Evolutionary conservation across 1,140 invertebrate species (phyloP).

Genomic region (Polypedilum vanderplanki): DNA sequence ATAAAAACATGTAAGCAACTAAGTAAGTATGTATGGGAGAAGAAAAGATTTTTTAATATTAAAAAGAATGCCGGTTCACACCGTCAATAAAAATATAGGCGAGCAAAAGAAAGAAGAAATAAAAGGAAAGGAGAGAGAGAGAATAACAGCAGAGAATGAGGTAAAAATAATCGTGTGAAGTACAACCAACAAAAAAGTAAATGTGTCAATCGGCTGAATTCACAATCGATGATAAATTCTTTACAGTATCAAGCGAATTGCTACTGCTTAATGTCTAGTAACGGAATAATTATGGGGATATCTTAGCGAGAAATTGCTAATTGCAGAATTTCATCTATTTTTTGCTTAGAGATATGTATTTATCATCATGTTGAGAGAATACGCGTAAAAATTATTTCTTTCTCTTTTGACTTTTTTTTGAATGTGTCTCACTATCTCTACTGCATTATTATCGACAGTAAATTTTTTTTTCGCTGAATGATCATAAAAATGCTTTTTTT

Average conservation of each 20-base stretch:
- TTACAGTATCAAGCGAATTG: neutral
- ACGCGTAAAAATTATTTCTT: no score
- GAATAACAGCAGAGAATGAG: neutral
- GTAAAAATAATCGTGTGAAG: neutral
- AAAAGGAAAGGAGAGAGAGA: neutral
- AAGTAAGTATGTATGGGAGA: no score
- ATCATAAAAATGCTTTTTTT: no score
- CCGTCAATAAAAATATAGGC: neutral
- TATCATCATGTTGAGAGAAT: no score
- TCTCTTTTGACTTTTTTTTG: no score
- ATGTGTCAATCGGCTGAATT: constrained; percentile 17
- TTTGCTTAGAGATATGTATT: no score
- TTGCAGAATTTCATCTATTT: no score
- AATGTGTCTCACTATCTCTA: no score
- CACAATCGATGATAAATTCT: constrained; percentile 13
- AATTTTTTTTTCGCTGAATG: no score
- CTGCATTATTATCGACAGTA: no score
- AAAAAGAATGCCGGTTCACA: constrained; percentile 11
- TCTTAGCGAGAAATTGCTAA: no score
- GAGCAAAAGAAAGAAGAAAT: neutral
- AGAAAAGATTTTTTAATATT: neutral
- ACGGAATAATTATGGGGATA: neutral
- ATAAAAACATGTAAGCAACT: neutral
- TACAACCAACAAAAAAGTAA: neutral
- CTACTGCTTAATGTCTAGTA: neutral